Evolutionary conservation across 2,113 vertebrate genomes (phyloP).

Genomic region (Marcusenius ussheri): DNA sequence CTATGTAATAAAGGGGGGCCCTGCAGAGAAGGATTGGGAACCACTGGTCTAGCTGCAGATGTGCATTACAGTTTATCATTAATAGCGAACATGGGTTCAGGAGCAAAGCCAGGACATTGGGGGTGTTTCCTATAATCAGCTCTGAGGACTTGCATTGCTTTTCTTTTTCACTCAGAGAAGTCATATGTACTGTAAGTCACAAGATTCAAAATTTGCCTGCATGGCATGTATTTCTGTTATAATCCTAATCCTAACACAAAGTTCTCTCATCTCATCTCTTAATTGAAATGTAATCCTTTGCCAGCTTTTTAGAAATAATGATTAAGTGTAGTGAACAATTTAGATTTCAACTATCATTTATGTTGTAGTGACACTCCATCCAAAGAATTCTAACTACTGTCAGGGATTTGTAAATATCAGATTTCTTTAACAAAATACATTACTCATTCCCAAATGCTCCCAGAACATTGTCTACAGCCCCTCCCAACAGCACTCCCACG

Average conservation of each 20-base stretch:
- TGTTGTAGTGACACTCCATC: not conserved
- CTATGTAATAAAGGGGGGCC: too few species aligned
- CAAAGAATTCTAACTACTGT: not conserved
- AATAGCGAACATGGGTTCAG: not conserved
- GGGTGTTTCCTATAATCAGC: not conserved
- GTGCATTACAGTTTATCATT: not conserved
- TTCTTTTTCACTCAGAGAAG: not conserved
- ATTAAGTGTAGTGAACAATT: not conserved
- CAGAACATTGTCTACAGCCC: slow-evolving; percentile 29
- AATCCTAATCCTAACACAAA: not conserved
- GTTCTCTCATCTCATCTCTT: not conserved
- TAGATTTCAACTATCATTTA: not conserved
- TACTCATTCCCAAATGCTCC: slow-evolving; percentile 41
- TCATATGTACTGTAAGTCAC: not conserved
- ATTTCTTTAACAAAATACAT: not conserved
- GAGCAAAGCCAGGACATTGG: not conserved
- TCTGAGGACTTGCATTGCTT: not conserved
- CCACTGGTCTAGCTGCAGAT: not conserved
- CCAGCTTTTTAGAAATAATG: not conserved
- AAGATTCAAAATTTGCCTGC: not conserved
- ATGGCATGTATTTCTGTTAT: not conserved
- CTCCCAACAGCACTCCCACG: slow-evolving; percentile 31
- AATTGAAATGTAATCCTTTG: not conserved
- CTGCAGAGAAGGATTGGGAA: too few species aligned
- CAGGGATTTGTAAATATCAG: not conserved